Evolutionary conservation across 2,113 vertebrate species (phyloP).

Genomic region (Gambusia holbrooki): DNA sequence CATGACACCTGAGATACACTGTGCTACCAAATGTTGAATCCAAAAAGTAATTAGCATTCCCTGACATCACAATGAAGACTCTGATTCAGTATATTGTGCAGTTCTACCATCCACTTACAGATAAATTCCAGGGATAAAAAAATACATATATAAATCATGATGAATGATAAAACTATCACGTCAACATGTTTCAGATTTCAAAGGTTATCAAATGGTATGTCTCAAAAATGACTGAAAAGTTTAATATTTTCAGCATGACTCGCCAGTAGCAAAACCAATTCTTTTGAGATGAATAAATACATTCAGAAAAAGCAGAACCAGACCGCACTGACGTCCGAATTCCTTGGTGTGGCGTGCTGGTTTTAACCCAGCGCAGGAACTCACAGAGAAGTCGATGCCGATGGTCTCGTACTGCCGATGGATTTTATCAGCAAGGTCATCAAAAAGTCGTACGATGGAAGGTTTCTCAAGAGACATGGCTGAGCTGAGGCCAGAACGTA

Average conservation of each 20-base stretch:
- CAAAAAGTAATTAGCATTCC: neutral
- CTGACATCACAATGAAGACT: no score
- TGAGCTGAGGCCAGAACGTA: constrained; percentile 92
- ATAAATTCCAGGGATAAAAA: neutral
- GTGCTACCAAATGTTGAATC: neutral
- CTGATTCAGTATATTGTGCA: neutral
- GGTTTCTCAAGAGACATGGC: constrained; percentile 97
- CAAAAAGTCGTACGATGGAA: constrained; percentile 94
- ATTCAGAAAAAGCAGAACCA: neutral
- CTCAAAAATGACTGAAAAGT: no score
- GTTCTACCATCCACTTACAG: neutral
- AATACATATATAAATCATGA: neutral
- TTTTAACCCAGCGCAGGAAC: constrained; percentile 35
- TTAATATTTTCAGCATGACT: no score
- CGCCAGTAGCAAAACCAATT: no score
- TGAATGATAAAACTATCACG: neutral
- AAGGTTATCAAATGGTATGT: no score
- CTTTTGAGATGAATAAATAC: neutral
- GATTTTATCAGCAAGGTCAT: constrained; percentile 96
- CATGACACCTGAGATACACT: neutral
- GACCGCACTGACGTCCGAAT: neutral
- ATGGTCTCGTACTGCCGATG: constrained; percentile 97
- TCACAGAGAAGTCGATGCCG: constrained; percentile 91
- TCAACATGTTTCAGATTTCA: neutral
- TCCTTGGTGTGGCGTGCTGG: neutral